phyloP scores from a whole-genome alignment of 2,888 invertebrate species.

The Bombylius major region DNA sequence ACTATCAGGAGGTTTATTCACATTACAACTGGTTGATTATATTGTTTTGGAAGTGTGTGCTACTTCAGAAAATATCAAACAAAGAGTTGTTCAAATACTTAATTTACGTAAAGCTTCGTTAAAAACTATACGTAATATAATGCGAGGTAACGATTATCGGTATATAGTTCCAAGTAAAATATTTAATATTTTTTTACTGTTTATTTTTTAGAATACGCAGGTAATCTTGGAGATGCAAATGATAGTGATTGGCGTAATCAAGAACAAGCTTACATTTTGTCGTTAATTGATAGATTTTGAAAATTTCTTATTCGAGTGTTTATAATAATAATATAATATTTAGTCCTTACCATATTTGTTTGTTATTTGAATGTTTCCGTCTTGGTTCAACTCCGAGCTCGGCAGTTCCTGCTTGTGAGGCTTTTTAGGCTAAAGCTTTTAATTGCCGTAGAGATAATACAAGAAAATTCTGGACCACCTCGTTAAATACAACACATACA shows the following conservation, averaged over 20 bases:
- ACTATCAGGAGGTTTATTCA: conserved; percentile 90
- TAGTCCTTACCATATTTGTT: no score
- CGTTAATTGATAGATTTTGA: conserved; percentile 88
- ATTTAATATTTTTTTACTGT: background rate
- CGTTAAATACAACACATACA: no score
- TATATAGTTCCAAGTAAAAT: background rate
- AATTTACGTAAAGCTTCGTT: conserved; percentile 82
- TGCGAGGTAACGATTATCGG: conserved; percentile 55
- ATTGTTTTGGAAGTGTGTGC: conserved; percentile 66
- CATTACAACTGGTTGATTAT: conserved; percentile 87
- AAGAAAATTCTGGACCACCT: no score
- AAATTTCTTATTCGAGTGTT: background rate
- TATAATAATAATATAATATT: background rate
- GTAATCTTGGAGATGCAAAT: conserved; percentile 84
- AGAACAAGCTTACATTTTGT: conserved; percentile 83
- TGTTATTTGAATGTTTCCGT: no score
- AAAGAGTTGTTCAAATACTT: conserved; percentile 76
- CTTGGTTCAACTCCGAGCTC: no score
- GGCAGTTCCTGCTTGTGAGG: no score
- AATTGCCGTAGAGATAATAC: no score
- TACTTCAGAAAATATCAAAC: conserved; percentile 58
- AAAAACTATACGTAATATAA: conserved; percentile 83
- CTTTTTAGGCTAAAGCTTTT: no score
- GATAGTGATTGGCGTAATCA: conserved; percentile 74
- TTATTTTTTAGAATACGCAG: conserved; percentile 68